These are phyloP conservation scores for Trematomus bernacchii DNA, from an alignment of 2,797 vertebrate species.

Conservation along the genomic window DNA sequence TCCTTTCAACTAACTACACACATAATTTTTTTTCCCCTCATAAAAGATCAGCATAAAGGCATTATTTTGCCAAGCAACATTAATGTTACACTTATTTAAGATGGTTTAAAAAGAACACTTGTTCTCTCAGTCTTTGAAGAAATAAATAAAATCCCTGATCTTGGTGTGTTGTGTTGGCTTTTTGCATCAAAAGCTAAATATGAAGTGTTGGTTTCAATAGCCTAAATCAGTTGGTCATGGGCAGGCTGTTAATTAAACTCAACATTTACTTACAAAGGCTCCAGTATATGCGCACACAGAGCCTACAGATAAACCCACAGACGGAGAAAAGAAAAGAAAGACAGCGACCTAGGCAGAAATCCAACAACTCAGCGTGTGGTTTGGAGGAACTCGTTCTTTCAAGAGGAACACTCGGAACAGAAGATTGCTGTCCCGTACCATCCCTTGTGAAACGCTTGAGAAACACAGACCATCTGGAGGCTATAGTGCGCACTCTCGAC, in stretches of 20 bases:
- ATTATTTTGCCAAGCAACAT: slow-evolving; percentile 9
- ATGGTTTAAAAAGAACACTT: slow-evolving; percentile 4
- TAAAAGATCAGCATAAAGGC: slow-evolving; percentile 5
- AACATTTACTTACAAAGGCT: slow-evolving; percentile 29
- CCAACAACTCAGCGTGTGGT: slow-evolving; percentile 70
- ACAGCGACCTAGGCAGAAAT: slow-evolving; percentile 61
- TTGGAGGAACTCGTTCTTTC: slow-evolving; percentile 71
- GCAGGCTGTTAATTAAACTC: slow-evolving; percentile 29
- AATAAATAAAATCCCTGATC: slow-evolving; percentile 17
- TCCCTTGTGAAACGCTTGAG: slow-evolving; percentile 76
- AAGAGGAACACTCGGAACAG: slow-evolving; percentile 77
- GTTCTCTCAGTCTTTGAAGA: slow-evolving; percentile 27
- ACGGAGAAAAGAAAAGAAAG: slow-evolving; percentile 27
- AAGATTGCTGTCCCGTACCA: slow-evolving; percentile 78
- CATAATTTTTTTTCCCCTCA: slow-evolving; percentile 18
- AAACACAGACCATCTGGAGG: slow-evolving; percentile 87
- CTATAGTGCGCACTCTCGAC: slow-evolving; percentile 70
- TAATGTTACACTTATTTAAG: slow-evolving; percentile 24
- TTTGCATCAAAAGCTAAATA: not conserved
- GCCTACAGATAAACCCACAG: slow-evolving; percentile 49
- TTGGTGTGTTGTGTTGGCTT: not conserved
- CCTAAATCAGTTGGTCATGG: slow-evolving; percentile 4
- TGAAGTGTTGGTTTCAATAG: slow-evolving; percentile 7
- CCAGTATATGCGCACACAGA: slow-evolving; percentile 18
- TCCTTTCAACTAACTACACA: slow-evolving; percentile 56